phyloP scores from a whole-genome alignment of 2,888 invertebrate species.

The Eilema sororculum region DNA sequence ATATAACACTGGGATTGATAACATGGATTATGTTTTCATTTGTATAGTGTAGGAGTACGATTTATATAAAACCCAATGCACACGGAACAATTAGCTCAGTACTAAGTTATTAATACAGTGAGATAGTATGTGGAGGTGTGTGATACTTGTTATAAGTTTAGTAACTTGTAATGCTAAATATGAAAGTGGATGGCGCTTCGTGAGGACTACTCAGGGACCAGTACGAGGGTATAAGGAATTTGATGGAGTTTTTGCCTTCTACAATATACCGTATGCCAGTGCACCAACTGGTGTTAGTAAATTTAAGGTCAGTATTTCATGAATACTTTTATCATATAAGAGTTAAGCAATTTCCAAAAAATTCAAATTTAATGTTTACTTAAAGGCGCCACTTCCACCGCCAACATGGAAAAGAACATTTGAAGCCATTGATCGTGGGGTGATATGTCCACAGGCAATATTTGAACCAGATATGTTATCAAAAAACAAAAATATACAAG shows the following conservation, averaged over 20 bases:
- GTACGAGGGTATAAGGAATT: conserved; percentile 1
- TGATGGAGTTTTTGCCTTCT: conserved; percentile 2
- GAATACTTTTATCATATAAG: background rate
- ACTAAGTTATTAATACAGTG: background rate
- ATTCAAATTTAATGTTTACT: background rate
- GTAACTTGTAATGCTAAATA: background rate
- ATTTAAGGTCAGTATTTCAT: conserved; percentile 2
- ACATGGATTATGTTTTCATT: background rate
- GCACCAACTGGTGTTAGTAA: conserved; percentile 3
- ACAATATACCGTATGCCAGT: conserved; percentile 11
- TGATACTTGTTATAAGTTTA: background rate
- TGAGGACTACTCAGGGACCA: conserved; percentile 5
- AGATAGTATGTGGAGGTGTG: background rate
- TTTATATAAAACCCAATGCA: background rate
- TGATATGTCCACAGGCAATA: conserved; percentile 40
- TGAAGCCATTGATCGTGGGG: conserved; percentile 36
- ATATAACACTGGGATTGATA: background rate
- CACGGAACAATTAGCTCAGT: background rate
- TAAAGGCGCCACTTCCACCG: conserved; percentile 26
- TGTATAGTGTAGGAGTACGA: background rate
- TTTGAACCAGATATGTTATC: background rate
- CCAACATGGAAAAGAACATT: conserved; percentile 38
- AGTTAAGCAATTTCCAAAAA: background rate
- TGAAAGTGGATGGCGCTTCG: background rate
- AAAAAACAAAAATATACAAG: background rate